Evolutionary conservation across 2,113 vertebrate species (phyloP).

Genomic region (Bathybates hornii): DNA sequence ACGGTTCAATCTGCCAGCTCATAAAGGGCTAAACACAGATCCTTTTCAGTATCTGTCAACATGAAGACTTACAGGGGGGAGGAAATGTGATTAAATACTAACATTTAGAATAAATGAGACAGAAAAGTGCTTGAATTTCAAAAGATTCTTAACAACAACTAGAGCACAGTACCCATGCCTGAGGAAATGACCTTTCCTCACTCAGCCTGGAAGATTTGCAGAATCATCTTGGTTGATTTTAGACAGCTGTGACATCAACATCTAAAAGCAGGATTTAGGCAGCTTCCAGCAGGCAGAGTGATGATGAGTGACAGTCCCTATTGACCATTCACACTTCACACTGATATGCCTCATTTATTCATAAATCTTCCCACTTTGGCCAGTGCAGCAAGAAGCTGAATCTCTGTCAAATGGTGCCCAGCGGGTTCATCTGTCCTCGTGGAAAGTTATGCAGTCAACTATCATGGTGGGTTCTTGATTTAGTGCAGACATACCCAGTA

Average conservation of each 20-base stretch:
- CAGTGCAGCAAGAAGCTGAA: slow-evolving; percentile 1
- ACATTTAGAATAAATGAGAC: not conserved
- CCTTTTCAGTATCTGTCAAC: not conserved
- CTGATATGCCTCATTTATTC: slow-evolving; percentile 28
- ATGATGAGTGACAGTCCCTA: not conserved
- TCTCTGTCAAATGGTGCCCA: not conserved
- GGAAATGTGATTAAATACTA: not conserved
- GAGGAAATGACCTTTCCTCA: not conserved
- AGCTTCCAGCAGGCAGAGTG: not conserved
- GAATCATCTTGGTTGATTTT: not conserved
- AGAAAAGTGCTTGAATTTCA: not conserved
- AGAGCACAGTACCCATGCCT: not conserved
- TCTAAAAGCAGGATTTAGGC: not conserved
- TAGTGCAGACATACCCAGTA: not conserved
- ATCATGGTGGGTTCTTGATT: not conserved
- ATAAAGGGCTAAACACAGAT: not conserved
- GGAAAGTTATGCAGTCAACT: not conserved
- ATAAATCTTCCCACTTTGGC: slow-evolving; percentile 15
- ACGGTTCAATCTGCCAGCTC: not conserved
- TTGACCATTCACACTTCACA: not conserved
- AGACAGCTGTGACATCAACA: not conserved
- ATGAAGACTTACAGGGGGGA: not conserved
- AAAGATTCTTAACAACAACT: not conserved
- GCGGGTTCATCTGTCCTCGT: not conserved
- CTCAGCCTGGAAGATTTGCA: not conserved